Conservation (phyloP, 1,140 invertebrate genomes). For the Aphaenogaster rudis region DNA sequence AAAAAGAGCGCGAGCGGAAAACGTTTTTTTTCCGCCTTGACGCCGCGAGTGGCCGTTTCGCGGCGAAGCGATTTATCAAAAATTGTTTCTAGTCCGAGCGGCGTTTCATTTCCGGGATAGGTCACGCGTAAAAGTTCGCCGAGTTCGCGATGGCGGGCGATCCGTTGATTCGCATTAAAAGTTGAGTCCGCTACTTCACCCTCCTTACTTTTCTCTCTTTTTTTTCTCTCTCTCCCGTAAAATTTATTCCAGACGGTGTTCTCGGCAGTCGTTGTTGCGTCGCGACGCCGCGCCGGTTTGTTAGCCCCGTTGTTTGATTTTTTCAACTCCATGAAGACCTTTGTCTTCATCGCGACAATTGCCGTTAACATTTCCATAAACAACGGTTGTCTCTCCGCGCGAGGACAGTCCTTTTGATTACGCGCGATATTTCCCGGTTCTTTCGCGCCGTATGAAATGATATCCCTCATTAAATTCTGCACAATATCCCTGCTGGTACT, state of each 20-base stretch:
- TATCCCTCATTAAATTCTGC: constrained; percentile 51
- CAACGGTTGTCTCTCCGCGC: constrained; percentile 4
- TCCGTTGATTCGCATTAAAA: constrained; percentile 62
- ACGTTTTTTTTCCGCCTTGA: constrained; percentile 23
- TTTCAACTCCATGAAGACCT: background rate
- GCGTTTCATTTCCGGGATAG: constrained; percentile 45
- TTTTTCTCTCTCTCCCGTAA: background rate
- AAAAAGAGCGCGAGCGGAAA: background rate
- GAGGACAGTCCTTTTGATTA: constrained; percentile 14
- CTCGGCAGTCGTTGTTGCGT: background rate
- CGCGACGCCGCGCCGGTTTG: background rate
- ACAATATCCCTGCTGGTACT: constrained; percentile 25
- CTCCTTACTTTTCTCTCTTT: background rate
- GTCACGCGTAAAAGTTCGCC: constrained; percentile 46
- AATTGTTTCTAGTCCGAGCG: constrained; percentile 55
- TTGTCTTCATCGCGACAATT: constrained; percentile 30
- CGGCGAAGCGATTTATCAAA: constrained; percentile 45
- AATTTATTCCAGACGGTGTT: constrained; percentile 27
- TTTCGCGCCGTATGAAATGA: constrained; percentile 35
- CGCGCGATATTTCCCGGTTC: constrained; percentile 12
- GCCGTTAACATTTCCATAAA: constrained; percentile 50
- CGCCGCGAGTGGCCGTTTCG: constrained; percentile 1
- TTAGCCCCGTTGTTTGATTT: background rate
- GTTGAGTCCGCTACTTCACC: constrained; percentile 11
- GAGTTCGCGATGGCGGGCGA: constrained; percentile 34